A percentile compares a stretch with the other conserved stretches of the same genome.
phyloP scores from a whole-genome alignment of 2,888 invertebrate species.

The Dione vanillae region DNA sequence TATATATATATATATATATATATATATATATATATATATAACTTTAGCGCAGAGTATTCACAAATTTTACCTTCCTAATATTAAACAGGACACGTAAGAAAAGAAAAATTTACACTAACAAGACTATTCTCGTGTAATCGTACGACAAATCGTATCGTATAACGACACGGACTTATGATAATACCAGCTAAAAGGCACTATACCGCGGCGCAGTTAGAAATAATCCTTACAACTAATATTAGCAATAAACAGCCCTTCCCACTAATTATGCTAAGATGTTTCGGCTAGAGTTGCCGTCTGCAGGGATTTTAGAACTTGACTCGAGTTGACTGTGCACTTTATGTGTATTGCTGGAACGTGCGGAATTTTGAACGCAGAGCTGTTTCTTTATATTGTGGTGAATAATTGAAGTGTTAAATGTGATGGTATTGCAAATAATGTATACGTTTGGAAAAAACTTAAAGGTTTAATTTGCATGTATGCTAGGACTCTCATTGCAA shows the following conservation, averaged over 20 bases:
- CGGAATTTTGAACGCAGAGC: slow-evolving; percentile 1
- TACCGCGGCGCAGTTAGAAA: slow-evolving; percentile 62
- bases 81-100: too few relatives aligned
- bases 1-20: too few relatives aligned
- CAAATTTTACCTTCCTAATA: too few relatives aligned
- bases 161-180: slow-evolving; percentile 62
- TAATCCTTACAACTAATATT: slow-evolving; percentile 83
- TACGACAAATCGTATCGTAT: slow-evolving; percentile 38
- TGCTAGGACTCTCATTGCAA: too few relatives aligned
- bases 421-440: background rate
- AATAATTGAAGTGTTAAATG: background rate
- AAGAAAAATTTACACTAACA: background rate
- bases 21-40: too few relatives aligned
- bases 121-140: background rate
- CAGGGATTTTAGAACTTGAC: slow-evolving; percentile 64
- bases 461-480: too few relatives aligned
- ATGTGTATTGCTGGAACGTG: slow-evolving; percentile 35
- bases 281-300: slow-evolving; percentile 67
- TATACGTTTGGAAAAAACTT: background rate
- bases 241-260: slow-evolving; percentile 79
- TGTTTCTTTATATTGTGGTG: slow-evolving; percentile 5
- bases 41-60: too few relatives aligned
- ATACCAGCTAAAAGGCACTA: slow-evolving; percentile 62
- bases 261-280: slow-evolving; percentile 82
- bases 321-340: slow-evolving; percentile 55